Base-by-base conservation (phyloP, 2,888 invertebrate species). In the Amblyjoppa proteus region DNA sequence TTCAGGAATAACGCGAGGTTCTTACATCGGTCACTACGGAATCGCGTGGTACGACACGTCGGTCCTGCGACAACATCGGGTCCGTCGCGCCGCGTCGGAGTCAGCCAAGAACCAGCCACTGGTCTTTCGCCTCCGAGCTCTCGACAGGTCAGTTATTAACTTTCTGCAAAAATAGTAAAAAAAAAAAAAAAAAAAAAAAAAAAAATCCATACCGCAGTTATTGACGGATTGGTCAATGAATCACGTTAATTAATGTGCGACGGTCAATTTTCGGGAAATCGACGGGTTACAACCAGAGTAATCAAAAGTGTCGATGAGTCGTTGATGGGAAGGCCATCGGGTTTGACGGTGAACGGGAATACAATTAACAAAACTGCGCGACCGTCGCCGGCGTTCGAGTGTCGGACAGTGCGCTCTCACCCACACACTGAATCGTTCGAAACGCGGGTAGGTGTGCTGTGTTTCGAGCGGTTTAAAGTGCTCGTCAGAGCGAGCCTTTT, bases 11-110 rank as follows among this genome's bases (percentile, higher is more conserved):
- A 92, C 92, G 73, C 91, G 89, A 70, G 90, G 91, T 84, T 92
- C 93, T 84, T 93, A 93, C 88, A 92, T 94, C 89, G 91, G 91
- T 66, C 91, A 93, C 87, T 94, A 94, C 89, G 93, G 93, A 88
- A 91, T 92, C 79, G 94, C 93, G 64, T 92, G 91, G 90, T 94
- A 94, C 89, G 94, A 94, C 87, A 88, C 92, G 77, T 86, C 88
- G 80, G 88, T 90, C 83, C 90, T 94, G 90, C 93, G 92, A 86
- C 91, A 89, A 88, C 93, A 93, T 90, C 92, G 94, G 87, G 89
- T 91, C 87, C 93, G 93, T 84, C 93, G 94, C 85, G 93, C 92
- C 85, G 90, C 91, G 71, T 80, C 87, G 79, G 90, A 89, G 84
- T 85, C 87, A 81, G 88, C 84, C 87, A 92, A 90, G 89, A 90